Evolutionary conservation across 2,888 invertebrate species (phyloP).

Genomic region (Phengaris arion): DNA sequence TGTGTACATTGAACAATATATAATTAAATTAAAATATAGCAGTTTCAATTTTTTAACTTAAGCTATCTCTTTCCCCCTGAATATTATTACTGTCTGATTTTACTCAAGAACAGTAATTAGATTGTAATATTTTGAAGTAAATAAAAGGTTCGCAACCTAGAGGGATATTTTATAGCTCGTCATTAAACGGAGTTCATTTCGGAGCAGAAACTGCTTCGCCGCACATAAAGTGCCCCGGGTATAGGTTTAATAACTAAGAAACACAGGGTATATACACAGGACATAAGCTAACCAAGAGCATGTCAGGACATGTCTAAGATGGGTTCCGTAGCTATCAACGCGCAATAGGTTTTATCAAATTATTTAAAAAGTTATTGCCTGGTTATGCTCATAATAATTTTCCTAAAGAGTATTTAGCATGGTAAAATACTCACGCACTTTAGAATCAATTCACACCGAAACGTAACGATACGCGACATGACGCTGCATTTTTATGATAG

Average conservation of each 20-base stretch:
- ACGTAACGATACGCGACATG: no score
- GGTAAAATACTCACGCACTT: no score
- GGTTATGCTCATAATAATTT: no score
- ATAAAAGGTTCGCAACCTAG: constrained; percentile 17
- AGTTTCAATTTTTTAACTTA: not conserved
- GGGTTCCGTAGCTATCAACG: no score
- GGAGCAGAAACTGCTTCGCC: constrained; percentile 3
- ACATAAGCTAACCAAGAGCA: no score
- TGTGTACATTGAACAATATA: constrained; percentile 6
- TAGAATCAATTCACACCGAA: no score
- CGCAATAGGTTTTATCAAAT: no score
- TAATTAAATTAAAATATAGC: constrained; percentile 3
- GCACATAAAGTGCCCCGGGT: constrained; percentile 8
- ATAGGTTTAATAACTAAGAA: constrained; percentile 17
- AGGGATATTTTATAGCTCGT: constrained; percentile 24
- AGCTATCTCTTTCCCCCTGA: no score
- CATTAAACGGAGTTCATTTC: constrained; percentile 23
- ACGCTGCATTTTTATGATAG: no score
- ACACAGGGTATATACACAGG: not conserved
- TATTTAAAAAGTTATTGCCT: no score
- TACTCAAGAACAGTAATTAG: not conserved
- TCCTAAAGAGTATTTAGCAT: no score
- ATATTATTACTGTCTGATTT: not conserved
- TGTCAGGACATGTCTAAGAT: no score
- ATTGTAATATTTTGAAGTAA: constrained; percentile 9